phyloP scores from a whole-genome alignment of 2,888 invertebrate genomes.

The Rhingia rostrata region DNA sequence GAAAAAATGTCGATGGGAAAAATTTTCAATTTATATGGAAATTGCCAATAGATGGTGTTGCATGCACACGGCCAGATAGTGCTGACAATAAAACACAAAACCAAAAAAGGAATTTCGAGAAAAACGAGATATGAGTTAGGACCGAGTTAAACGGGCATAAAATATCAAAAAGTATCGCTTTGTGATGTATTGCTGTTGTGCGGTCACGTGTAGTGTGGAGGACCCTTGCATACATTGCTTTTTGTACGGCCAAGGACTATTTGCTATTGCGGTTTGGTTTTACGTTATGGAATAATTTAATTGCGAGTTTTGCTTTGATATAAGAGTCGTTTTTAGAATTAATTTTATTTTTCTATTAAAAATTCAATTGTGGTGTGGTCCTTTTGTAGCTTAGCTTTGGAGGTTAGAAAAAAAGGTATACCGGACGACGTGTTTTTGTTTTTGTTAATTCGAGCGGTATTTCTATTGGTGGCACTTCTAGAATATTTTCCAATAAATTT shows the following conservation, averaged over 20 bases:
- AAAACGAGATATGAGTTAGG: slow-evolving; percentile 49
- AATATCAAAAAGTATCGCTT: slow-evolving; percentile 54
- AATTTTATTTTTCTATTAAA: neutral
- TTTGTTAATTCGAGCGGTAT: no score
- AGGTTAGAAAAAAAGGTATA: no score
- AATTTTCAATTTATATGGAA: slow-evolving; percentile 75
- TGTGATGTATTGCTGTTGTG: neutral
- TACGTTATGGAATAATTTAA: slow-evolving; percentile 53
- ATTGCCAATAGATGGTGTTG: slow-evolving; percentile 73
- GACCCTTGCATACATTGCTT: neutral
- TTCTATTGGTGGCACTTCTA: no score
- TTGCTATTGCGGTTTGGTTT: slow-evolving; percentile 49
- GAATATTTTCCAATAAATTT: no score
- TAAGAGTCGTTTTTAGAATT: slow-evolving; percentile 9
- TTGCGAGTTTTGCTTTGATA: slow-evolving; percentile 36
- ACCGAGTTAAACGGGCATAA: slow-evolving; percentile 62
- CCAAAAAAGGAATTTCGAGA: neutral
- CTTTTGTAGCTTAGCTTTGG: neutral
- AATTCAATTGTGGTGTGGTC: slow-evolving; percentile 2
- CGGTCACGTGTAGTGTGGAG: slow-evolving; percentile 15
- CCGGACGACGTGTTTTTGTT: no score
- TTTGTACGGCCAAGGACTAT: slow-evolving; percentile 3
- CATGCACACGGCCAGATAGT: slow-evolving; percentile 52
- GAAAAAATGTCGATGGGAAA: slow-evolving; percentile 51
- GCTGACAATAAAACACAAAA: neutral